These are phyloP conservation scores for Crocidura indochinensis DNA, from an alignment of 2,797 vertebrate species.

Conservation along the genomic window DNA sequence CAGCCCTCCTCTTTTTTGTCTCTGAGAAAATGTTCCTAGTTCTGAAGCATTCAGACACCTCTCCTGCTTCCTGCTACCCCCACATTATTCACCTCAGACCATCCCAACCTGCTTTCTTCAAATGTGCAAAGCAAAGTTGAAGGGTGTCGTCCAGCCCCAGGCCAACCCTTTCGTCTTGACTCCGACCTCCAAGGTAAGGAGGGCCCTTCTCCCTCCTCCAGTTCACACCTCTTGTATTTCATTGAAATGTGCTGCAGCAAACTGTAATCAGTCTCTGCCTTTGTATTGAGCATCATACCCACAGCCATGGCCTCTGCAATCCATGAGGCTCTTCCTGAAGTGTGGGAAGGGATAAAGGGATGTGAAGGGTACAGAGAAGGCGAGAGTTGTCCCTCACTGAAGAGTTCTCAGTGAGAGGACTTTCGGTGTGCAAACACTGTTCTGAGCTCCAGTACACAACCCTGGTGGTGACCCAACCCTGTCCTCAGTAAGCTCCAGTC, in stretches of 20 bases:
- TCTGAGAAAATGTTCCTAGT: too few species aligned
- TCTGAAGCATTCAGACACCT: too few species aligned
- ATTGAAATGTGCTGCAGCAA: neutral
- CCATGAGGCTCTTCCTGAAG: neutral
- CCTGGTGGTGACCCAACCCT: neutral
- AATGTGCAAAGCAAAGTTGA: neutral
- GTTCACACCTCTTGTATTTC: neutral
- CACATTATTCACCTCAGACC: neutral
- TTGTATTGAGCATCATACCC: neutral
- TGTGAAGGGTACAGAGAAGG: neutral
- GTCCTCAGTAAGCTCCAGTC: neutral
- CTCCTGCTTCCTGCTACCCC: neutral
- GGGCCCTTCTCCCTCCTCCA: neutral
- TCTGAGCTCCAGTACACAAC: accelerated
- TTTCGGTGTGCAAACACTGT: neutral
- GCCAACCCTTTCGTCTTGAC: neutral
- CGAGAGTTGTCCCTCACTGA: accelerated
- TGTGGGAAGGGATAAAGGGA: neutral
- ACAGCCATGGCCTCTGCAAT: too few species aligned
- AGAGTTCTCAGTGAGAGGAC: accelerated
- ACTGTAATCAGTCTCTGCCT: neutral
- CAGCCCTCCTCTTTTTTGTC: too few species aligned
- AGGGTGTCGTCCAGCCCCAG: neutral
- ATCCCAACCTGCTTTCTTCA: neutral
- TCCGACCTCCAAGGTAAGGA: neutral